Evolutionary conservation across 2,888 invertebrate genomes (phyloP).

Genomic region (Pseudoips prasinana): DNA sequence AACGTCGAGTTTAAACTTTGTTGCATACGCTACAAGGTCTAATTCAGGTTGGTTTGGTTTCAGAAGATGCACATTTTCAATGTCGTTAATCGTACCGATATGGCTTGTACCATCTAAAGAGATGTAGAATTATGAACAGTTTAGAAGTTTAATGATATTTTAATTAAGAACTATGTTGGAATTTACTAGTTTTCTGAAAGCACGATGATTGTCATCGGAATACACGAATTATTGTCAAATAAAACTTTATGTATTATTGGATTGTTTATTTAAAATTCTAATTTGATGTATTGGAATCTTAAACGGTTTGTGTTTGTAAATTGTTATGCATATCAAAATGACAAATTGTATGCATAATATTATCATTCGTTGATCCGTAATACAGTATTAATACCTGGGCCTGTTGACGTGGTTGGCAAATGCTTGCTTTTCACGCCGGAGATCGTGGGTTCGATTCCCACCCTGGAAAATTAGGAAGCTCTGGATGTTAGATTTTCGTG

Average conservation of each 20-base stretch:
- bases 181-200: constrained; percentile 2
- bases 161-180: constrained; percentile 14
- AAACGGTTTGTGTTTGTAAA: background rate
- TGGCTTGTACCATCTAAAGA: constrained; percentile 14
- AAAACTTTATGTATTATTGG: no score
- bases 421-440: no score
- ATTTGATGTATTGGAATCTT: constrained; percentile 1
- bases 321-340: background rate
- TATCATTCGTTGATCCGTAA: no score
- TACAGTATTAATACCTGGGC: no score
- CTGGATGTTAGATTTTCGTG: no score
- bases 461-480: no score
- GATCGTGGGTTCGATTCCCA: no score
- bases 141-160: constrained; percentile 31
- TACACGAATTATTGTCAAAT: constrained; percentile 3
- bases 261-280: background rate
- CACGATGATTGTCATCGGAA: background rate
- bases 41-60: constrained; percentile 1
- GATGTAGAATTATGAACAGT: constrained; percentile 29
- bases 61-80: constrained; percentile 3
- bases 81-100: constrained; percentile 7
- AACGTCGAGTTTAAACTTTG: constrained; percentile 1
- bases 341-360: background rate
- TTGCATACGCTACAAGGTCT: rapidly evolving
- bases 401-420: no score